A percentile compares a stretch with the other conserved stretches of the same genome.
phyloP scores from a whole-genome alignment of 2,888 invertebrate genomes.

The Tyria jacobaeae region DNA sequence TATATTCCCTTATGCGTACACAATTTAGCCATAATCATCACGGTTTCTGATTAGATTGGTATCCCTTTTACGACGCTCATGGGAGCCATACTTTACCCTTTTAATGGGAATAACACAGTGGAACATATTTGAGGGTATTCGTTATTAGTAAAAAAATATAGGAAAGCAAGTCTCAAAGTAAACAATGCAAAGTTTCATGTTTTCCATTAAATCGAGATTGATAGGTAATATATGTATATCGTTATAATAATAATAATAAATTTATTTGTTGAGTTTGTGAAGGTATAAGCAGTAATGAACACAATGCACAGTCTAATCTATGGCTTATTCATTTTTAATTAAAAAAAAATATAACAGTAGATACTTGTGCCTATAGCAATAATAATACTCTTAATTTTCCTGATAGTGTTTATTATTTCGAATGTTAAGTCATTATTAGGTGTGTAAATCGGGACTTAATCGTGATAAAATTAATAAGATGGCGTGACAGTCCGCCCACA shows the following conservation, averaged over 20 bases:
- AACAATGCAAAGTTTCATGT: background rate
- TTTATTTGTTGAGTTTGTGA: too few species aligned
- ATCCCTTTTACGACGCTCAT: constrained; percentile 34
- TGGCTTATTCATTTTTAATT: too few species aligned
- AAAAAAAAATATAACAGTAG: too few species aligned
- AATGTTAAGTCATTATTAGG: background rate
- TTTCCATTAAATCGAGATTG: too few species aligned
- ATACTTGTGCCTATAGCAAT: too few species aligned
- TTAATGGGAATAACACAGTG: constrained; percentile 24
- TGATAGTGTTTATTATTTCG: background rate
- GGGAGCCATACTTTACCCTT: constrained; percentile 24
- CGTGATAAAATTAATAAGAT: too few species aligned
- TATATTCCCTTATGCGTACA: constrained; percentile 18
- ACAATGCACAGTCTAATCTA: too few species aligned
- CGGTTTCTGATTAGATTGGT: constrained; percentile 29
- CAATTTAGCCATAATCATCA: constrained; percentile 26
- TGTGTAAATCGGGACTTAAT: too few species aligned
- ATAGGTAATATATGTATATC: too few species aligned
- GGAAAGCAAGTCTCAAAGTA: constrained; percentile 1
- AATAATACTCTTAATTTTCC: background rate
- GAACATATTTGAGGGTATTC: constrained; percentile 28
- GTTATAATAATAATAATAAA: too few species aligned
- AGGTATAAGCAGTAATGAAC: too few species aligned
- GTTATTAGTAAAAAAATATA: constrained; percentile 32
- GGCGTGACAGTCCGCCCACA: too few species aligned